Conservation (phyloP, 2,113 vertebrate species). For the Pterocles burchelli region DNA sequence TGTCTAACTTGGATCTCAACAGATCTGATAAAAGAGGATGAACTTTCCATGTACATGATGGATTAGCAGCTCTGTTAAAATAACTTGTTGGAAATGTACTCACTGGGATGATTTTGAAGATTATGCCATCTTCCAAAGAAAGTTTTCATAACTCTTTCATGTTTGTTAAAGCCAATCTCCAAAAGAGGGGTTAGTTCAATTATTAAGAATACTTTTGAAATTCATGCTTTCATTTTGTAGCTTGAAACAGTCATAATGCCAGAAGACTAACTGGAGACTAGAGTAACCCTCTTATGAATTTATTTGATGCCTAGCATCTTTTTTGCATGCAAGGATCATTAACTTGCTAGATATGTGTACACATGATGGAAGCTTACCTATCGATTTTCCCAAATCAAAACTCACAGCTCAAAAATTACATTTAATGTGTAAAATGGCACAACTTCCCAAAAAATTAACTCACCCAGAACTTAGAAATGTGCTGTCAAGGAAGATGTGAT, state of each 20-base stretch:
- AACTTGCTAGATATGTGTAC: not conserved
- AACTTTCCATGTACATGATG: not conserved
- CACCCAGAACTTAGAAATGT: not conserved
- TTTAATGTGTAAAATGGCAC: not conserved
- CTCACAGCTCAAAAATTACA: not conserved
- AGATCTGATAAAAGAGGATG: not conserved
- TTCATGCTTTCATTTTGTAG: not conserved
- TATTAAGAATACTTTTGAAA: not conserved
- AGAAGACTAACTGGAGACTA: not conserved
- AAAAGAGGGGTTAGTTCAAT: not conserved
- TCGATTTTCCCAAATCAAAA: not conserved
- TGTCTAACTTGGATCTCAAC: not conserved
- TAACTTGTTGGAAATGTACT: not conserved
- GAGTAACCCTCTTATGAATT: not conserved
- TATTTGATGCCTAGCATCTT: not conserved
- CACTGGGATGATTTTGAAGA: conserved; percentile 6
- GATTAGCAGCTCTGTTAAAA: not conserved
- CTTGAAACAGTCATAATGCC: not conserved
- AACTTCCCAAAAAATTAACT: not conserved
- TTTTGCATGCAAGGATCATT: not conserved
- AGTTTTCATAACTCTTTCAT: not conserved
- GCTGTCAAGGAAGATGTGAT: not conserved
- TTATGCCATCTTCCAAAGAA: not conserved
- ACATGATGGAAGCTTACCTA: not conserved
- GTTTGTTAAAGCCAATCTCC: not conserved